Evolutionary conservation across 2,888 invertebrate species (phyloP).

Genomic region (Zhuqinia jingwanae): DNA sequence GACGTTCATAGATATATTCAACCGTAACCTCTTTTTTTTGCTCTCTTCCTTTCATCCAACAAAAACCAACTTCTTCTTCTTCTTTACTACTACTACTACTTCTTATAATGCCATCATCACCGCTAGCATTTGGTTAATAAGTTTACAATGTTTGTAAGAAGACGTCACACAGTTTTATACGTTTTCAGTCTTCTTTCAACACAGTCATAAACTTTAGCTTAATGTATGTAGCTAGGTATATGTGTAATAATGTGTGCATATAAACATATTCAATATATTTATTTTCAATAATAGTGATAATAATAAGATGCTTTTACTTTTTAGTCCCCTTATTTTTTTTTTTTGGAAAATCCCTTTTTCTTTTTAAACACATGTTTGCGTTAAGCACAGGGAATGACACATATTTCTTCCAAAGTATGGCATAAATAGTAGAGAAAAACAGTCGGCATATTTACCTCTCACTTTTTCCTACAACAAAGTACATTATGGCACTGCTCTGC

Average conservation of each 20-base stretch:
- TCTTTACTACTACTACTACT: no score
- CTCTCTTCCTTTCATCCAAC: no score
- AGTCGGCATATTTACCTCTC: slow-evolving; percentile 72
- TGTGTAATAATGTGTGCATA: not conserved
- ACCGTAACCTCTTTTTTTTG: not conserved
- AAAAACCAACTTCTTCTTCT: no score
- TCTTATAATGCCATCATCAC: no score
- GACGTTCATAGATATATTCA: not conserved
- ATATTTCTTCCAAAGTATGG: slow-evolving; percentile 64
- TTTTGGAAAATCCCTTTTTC: not conserved
- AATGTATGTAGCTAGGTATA: no score
- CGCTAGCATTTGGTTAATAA: slow-evolving; percentile 1
- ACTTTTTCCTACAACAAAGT: slow-evolving; percentile 49
- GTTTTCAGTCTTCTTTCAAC: no score
- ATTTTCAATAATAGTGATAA: slow-evolving; percentile 25
- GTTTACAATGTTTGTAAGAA: slow-evolving; percentile 28
- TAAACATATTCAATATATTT: not conserved
- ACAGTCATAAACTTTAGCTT: not conserved
- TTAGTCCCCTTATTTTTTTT: slow-evolving; percentile 14
- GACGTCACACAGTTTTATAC: not conserved
- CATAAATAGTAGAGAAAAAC: slow-evolving; percentile 66
- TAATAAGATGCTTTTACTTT: slow-evolving; percentile 15
- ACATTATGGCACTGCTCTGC: slow-evolving; percentile 41
- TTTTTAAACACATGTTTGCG: slow-evolving; percentile 40
- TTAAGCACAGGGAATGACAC: slow-evolving; percentile 43